Evolutionary conservation across 2,888 invertebrate species (phyloP), one percentile per base, ranked within the genome.

Genomic region (Tineola bisselliella): DNA sequence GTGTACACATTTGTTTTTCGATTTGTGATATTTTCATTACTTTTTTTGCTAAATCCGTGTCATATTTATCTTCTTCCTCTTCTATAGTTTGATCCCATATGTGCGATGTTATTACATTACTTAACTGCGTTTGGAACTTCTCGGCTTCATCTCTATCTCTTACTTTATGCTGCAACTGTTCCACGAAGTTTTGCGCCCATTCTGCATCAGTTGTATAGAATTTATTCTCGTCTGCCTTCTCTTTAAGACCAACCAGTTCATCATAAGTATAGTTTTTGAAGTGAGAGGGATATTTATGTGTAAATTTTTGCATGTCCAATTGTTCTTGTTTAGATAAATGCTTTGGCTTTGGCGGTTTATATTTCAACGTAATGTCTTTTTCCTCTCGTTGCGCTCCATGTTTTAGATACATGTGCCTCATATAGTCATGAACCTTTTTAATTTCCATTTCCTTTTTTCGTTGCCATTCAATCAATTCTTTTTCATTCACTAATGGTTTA

Each of bases 1-100:
- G 90, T 43, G 88, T 88, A 57, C 89, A 83, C 80, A 92, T 89
- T 73, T 90, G 89, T 70, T 91, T 91, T 68, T 92, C 92, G 71
- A 89, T 91, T 54, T 88, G 81, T 0, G 91, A 90, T 63, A 91
- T 84, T 67, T 89, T 89, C 71, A 91, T 73, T 4, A 91, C 83
- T 66, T 89, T 90, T 62, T 82, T 82, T 0, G 88, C 86, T 11
- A 91, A 75, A 12, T 83, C 77, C 52, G 76, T 75, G 64, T 90
- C 88, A 25, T 88, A 73, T 64, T 82, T 81, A 10, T 72, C 70
- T 67, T 89, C 89, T 72, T 90, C 88, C 68, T 88, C 84, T 17
- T 75, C 74, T 44, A 88, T 70, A 19, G 90, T 76, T 64, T 79
- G 75, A 57, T 88, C 82, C 90, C 90, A 90, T 58, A 91, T 66